These are phyloP conservation scores for Cerceris rybyensis DNA, from an alignment of 2,888 invertebrate genomes.

Conservation along the genomic window DNA sequence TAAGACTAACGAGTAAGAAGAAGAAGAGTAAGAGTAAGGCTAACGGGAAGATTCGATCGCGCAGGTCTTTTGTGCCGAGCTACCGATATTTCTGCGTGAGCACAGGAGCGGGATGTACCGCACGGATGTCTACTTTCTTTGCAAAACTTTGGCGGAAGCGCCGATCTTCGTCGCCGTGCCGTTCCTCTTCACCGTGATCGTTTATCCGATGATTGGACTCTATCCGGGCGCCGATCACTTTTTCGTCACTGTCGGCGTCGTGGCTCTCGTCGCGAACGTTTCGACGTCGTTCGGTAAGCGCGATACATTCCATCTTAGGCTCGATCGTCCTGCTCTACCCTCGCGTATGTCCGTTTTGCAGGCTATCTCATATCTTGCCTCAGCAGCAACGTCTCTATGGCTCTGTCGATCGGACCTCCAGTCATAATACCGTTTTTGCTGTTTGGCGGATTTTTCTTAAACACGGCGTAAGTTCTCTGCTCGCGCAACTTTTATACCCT, in stretches of 20 bases:
- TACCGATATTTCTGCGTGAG: constrained; percentile 94
- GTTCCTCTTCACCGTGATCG: constrained; percentile 90
- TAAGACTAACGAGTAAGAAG: neutral
- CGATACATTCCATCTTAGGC: neutral
- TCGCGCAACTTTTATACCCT: no score
- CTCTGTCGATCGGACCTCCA: constrained; percentile 94
- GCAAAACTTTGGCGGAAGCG: constrained; percentile 94
- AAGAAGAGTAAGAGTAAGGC: neutral
- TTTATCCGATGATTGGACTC: constrained; percentile 95
- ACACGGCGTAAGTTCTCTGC: constrained; percentile 87
- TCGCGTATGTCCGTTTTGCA: constrained; percentile 78
- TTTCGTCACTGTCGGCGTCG: constrained; percentile 88
- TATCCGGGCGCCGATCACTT: constrained; percentile 87
- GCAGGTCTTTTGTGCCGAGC: constrained; percentile 94
- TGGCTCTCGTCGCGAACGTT: constrained; percentile 93
- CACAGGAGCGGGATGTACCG: constrained; percentile 95
- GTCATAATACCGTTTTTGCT: constrained; percentile 96
- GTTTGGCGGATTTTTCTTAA: constrained; percentile 98
- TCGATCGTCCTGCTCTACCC: neutral
- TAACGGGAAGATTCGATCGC: no score
- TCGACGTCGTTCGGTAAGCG: constrained; percentile 91
- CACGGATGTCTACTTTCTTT: constrained; percentile 94
- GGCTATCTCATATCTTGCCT: constrained; percentile 96
- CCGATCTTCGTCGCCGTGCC: constrained; percentile 94
- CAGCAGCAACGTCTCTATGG: constrained; percentile 92